Percentiles rank a stretch among this genome's conserved stretches.
Conservation (phyloP, 2,888 invertebrate species). For the Xanthorhoe spadicearia region DNA sequence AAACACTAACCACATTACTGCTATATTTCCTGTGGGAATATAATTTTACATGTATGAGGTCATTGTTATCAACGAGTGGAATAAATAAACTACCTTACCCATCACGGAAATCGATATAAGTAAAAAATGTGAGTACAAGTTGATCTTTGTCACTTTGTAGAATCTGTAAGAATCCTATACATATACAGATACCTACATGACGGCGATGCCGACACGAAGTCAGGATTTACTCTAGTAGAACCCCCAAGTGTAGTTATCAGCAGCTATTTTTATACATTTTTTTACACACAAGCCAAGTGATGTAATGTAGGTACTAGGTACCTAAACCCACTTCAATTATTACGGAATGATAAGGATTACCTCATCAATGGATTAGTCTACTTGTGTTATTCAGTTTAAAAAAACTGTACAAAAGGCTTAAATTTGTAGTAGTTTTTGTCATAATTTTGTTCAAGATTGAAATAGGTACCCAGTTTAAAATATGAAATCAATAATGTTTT, state of each 20-base stretch:
- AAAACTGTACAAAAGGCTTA: neutral
- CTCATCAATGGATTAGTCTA: slow-evolving; percentile 1
- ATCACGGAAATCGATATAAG: slow-evolving; percentile 9
- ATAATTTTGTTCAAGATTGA: too few relatives aligned
- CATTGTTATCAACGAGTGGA: slow-evolving; percentile 46
- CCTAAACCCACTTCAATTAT: slow-evolving; percentile 38
- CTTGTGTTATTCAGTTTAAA: neutral
- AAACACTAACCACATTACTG: slow-evolving; percentile 5
- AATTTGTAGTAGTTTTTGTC: too few relatives aligned
- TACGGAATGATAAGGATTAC: slow-evolving; percentile 40
- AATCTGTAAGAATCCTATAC: too few relatives aligned
- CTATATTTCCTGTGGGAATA: slow-evolving; percentile 52
- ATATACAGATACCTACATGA: too few relatives aligned
- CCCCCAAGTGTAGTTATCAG: neutral
- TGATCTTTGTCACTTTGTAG: too few relatives aligned
- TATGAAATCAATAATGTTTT: too few relatives aligned
- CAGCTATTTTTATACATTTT: neutral
- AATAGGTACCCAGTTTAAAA: too few relatives aligned
- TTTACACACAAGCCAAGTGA: slow-evolving; percentile 24
- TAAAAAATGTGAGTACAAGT: neutral
- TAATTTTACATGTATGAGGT: slow-evolving; percentile 54
- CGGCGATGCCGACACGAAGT: too few relatives aligned
- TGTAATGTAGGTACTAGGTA: too few relatives aligned
- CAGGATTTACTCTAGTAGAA: neutral
- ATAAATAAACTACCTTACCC: slow-evolving; percentile 41